Evolutionary conservation across 1,140 invertebrate genomes (phyloP), one percentile per base, ranked within the genome.

Genomic region (Maniola jurtina): DNA sequence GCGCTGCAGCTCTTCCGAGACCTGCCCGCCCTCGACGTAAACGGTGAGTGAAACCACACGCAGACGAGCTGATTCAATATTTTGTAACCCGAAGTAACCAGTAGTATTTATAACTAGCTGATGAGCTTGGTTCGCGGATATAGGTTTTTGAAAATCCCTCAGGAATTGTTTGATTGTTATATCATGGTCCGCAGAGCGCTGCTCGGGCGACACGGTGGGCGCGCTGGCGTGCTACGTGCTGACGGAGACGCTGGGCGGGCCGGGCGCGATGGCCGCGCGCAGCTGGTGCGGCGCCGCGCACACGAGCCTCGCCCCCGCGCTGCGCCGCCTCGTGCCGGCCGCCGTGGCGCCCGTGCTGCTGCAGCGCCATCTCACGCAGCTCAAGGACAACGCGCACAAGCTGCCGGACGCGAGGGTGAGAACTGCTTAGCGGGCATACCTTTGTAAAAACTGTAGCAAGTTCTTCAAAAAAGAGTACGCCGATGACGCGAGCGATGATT

Each of bases 171-270:
- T n/a, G n/a, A n/a, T n/a, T n/a, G n/a, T n/a, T n/a, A 25, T 25
- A 25, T 2, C 34, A 6, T 13, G 33, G 14, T 45, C 40, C 35
- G 33, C 48, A 67, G 70, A 68, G 40, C 36, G 34, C 48, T 72
- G 69, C 61, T 25, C 45, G 16, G 34, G 60, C 34, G 33, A 38
- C 0, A 7, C 45, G 36, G 50, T 75, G 58, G 16, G 56, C 16
- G 52, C 64, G 35, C 57, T 75, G 42, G 64, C 80, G 65, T 82
- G 80, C 59, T 60, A 71, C 55, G 68, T 40, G 15, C 45, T 80
- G 64, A 25, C 57, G 45, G 62, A 38, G 9, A 61, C 60, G 15
- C 61, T 72, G 50, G 70, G 67, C 59, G 73, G 59, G 48, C 59
- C 60, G 40, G 66, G 72, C 35, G 65, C 15, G 8, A 63, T n/a